Percentiles rank a stretch among this genome's conserved stretches.
Conservation (phyloP, 2,113 vertebrate genomes). For the Rhinogobius similis region DNA sequence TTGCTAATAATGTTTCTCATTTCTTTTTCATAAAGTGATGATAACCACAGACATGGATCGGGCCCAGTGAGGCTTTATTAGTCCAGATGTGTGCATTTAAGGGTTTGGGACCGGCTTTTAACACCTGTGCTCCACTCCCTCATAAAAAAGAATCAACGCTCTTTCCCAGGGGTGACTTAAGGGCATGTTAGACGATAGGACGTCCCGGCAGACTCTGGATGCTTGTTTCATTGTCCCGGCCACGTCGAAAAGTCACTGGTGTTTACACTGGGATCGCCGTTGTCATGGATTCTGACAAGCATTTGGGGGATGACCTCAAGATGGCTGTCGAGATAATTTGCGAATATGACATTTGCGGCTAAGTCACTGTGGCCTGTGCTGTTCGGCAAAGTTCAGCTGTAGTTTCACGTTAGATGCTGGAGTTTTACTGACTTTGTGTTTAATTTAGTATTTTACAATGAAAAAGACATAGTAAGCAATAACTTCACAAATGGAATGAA, state of each 20-base stretch:
- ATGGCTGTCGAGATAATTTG: conserved; percentile 16
- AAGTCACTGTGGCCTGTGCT: neutral
- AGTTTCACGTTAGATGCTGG: neutral
- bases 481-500: too few relatives aligned
- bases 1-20: conserved; percentile 29
- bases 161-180: conserved; percentile 59
- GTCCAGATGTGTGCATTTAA: conserved; percentile 70
- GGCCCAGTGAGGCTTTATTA: conserved; percentile 58
- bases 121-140: conserved; percentile 67
- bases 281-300: conserved; percentile 37
- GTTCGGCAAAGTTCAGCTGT: neutral
- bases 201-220: conserved; percentile 39
- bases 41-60: conserved; percentile 30
- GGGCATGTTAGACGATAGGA: conserved; percentile 42
- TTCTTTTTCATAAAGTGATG: conserved; percentile 51
- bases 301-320: conserved; percentile 26
- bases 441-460: conserved; percentile 13
- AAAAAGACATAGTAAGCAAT: neutral
- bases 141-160: conserved; percentile 55
- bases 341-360: conserved; percentile 7
- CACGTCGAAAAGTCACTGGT: conserved; percentile 60
- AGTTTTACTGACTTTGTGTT: neutral
- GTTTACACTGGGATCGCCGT: conserved; percentile 51
- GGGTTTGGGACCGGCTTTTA: conserved; percentile 62
- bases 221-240: conserved; percentile 32